A percentile compares a stretch with the other conserved stretches of the same genome.
These are phyloP conservation scores for Parauchenoglanis punctatus DNA, from an alignment of 2,797 vertebrate genomes.

Conservation along the genomic window DNA sequence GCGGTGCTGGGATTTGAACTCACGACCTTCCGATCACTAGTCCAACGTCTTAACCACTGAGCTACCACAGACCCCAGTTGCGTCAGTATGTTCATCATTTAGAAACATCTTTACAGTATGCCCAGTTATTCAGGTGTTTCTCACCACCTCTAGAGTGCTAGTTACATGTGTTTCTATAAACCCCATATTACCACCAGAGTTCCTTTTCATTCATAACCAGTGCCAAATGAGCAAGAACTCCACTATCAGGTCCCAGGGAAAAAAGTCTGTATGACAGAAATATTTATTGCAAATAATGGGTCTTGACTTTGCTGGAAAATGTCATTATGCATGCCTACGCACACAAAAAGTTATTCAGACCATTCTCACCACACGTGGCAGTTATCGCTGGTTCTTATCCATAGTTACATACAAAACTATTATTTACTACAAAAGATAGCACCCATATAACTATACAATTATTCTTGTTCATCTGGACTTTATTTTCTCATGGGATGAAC, in stretches of 20 bases:
- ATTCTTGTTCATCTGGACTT: neutral
- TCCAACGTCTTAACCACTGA: no score
- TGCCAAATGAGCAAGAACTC: neutral
- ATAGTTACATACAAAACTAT: no score
- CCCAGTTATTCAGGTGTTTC: neutral
- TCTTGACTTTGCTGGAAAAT: neutral
- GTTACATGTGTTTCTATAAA: neutral
- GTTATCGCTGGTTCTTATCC: neutral
- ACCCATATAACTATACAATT: neutral
- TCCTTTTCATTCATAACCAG: neutral
- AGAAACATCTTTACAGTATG: neutral
- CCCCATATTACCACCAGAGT: neutral
- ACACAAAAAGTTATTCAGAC: neutral
- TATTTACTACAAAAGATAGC: neutral
- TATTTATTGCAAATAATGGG: neutral
- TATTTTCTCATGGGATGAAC: neutral
- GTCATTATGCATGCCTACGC: neutral
- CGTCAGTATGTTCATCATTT: neutral
- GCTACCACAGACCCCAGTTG: no score
- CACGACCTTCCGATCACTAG: no score
- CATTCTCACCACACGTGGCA: neutral
- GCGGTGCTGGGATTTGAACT: no score
- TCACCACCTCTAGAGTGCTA: neutral
- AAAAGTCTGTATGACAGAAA: neutral
- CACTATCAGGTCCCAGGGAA: neutral